Base-by-base conservation (phyloP, 2,888 invertebrate species). In the Drosophila leonis region DNA sequence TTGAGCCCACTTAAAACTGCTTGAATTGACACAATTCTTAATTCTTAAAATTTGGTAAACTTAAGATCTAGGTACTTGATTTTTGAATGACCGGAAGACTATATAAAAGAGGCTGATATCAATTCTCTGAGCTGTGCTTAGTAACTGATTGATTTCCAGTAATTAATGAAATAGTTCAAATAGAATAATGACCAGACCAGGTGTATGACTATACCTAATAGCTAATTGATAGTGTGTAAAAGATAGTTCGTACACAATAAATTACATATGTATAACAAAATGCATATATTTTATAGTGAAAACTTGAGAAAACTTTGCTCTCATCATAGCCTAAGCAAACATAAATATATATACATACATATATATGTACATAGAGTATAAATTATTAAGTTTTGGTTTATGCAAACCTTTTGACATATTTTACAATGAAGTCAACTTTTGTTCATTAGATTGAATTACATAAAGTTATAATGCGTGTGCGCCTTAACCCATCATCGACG, bases 371-470 rank as follows among this genome's bases (percentile, higher is more conserved):
- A n/a, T n/a, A n/a, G n/a, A n/a, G n/a, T n/a, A n/a, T n/a, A n/a
- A n/a, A n/a, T 49, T 31, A 33, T 33, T 49, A 20, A 1, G 49
- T 33, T 31, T 33, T 18, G 12, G 31, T 13, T n/a, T 1, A 31
- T 4, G 51, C 13, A 52, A 52, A 35, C 18, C 4, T 52, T 35
- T 35, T 52, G 51, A 35, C 51, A 24, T 15, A 35, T 52, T 52
- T 52, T 52, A 52, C 20, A 52, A 35, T 52, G 35, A 24, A 20
- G 33, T 24, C 35, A 52, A 35, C 35, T 33, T 35, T 20, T 13
- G 18, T 52, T 35, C 51, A 24, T 52, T 9, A 52, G 51, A 55
- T 55, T 55, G 18, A 55, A 39, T 55, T 18, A 39, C 27, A 12
- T 24, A 24, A 46, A 57, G 44, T 18, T 20, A n/a, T 8, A 35